A percentile compares a stretch with the other conserved stretches of the same genome.
phyloP scores from a whole-genome alignment of 1,140 invertebrate genomes.

The Atopsyche davidsoni region DNA sequence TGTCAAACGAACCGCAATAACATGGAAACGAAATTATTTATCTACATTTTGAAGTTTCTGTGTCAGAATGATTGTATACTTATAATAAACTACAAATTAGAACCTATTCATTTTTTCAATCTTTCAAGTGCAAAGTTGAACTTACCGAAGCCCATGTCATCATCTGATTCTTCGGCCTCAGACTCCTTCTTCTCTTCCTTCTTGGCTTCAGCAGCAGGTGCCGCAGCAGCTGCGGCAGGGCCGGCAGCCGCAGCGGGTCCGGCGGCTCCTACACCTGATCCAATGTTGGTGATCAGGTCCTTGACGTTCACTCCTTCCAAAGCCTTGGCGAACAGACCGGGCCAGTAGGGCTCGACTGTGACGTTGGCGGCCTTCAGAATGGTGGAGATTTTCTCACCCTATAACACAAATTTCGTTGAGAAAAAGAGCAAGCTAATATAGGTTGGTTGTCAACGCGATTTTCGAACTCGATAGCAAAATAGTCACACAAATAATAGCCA shows the following conservation, averaged over 20 bases:
- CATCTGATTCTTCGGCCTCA: constrained; percentile 76
- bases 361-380: constrained; percentile 96
- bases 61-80: too few relatives aligned
- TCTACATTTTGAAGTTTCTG: too few relatives aligned
- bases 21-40: too few relatives aligned
- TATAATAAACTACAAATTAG: too few relatives aligned
- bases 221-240: constrained; percentile 55
- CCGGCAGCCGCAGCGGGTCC: constrained; percentile 64
- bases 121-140: too few relatives aligned
- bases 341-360: constrained; percentile 98
- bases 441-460: not conserved
- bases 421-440: not conserved
- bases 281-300: constrained; percentile 91
- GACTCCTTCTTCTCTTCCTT: constrained; percentile 81
- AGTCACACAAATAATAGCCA: too few relatives aligned
- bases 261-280: constrained; percentile 82
- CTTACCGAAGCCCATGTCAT: constrained; percentile 93
- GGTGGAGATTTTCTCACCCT: constrained; percentile 97
- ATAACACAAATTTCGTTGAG: constrained; percentile 32
- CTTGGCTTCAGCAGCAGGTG: constrained; percentile 61
- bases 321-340: constrained; percentile 94
- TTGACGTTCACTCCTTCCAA: constrained; percentile 92
- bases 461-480: not conserved
- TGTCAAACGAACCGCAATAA: too few relatives aligned
- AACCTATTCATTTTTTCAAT: constrained; percentile 34